These are phyloP conservation scores for Pocillopora damicornis DNA, from an alignment of 64 coral and sea anemone species.

Conservation along the genomic window DNA sequence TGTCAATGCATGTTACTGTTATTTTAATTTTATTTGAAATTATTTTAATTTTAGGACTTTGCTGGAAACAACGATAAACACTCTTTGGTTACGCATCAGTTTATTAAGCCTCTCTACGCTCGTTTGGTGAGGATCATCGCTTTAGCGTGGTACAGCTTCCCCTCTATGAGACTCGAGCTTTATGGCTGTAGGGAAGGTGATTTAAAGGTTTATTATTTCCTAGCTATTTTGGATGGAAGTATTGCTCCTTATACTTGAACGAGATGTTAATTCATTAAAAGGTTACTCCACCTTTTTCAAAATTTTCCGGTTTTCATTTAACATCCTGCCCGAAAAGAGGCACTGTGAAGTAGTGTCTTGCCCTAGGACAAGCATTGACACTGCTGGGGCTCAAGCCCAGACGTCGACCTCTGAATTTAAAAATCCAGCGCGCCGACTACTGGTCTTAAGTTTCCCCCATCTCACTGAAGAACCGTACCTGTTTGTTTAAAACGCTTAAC, in stretches of 20 bases:
- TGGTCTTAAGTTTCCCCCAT: too few relatives aligned
- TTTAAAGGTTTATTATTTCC: not conserved
- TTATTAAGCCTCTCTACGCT: not conserved
- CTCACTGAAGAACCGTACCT: too few relatives aligned
- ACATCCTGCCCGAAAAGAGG: too few relatives aligned
- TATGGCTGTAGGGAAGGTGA: constrained; percentile 9
- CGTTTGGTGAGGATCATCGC: not conserved
- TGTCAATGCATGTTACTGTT: too few relatives aligned
- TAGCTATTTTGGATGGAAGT: not conserved
- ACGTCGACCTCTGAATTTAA: too few relatives aligned
- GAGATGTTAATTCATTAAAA: not conserved
- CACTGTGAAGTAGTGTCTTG: too few relatives aligned
- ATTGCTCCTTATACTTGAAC: not conserved
- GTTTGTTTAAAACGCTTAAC: too few relatives aligned
- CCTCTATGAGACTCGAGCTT: constrained; percentile 1
- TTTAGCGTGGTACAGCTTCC: not conserved
- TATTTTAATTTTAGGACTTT: not conserved
- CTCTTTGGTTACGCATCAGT: not conserved
- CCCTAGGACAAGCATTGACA: too few relatives aligned
- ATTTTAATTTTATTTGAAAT: not conserved
- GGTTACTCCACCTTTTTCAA: not conserved
- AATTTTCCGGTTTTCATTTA: too few relatives aligned
- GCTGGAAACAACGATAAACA: not conserved
- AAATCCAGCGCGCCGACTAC: too few relatives aligned
- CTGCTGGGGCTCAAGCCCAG: too few relatives aligned